A percentile compares a stretch with the other conserved stretches of the same genome.
Evolutionary conservation across 1,140 invertebrate genomes (phyloP).

Genomic region (Cryptotermes secundus): DNA sequence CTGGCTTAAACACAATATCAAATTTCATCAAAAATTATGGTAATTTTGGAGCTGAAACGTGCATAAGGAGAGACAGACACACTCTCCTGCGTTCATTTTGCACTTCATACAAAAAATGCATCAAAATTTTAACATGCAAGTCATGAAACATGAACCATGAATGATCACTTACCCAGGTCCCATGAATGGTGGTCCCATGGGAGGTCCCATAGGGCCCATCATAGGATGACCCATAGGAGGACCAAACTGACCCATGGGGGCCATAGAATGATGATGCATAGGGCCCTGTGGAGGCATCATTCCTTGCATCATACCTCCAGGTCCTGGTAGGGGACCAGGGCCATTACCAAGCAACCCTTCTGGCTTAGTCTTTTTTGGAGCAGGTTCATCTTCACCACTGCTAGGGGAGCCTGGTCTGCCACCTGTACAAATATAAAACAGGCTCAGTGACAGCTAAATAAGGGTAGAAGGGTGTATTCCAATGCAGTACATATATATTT

Average conservation of each 20-base stretch:
- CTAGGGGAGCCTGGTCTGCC: constrained; percentile 54
- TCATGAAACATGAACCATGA: background rate
- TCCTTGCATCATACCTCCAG: constrained; percentile 55
- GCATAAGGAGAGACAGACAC: too few species aligned
- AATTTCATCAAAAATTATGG: too few species aligned
- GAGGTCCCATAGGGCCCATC: constrained; percentile 65
- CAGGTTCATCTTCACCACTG: constrained; percentile 70
- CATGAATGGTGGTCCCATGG: constrained; percentile 69
- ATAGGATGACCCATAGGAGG: constrained; percentile 60
- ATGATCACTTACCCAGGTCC: constrained; percentile 58
- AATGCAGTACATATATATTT: too few species aligned
- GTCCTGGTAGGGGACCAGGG: constrained; percentile 43
- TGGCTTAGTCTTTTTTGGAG: constrained; percentile 67
- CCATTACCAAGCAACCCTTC: constrained; percentile 60
- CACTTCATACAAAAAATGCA: background rate
- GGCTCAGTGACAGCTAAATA: too few species aligned
- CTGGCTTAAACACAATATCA: too few species aligned
- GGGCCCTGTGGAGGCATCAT: constrained; percentile 52
- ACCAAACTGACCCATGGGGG: constrained; percentile 58
- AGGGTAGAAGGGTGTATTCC: too few species aligned
- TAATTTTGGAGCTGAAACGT: too few species aligned
- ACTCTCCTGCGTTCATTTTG: background rate
- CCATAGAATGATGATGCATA: constrained; percentile 50
- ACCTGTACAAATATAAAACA: constrained; percentile 37
- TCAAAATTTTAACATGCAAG: background rate